phyloP scores from a whole-genome alignment of 2,888 invertebrate species.

The Chrysotoxum bicinctum region DNA sequence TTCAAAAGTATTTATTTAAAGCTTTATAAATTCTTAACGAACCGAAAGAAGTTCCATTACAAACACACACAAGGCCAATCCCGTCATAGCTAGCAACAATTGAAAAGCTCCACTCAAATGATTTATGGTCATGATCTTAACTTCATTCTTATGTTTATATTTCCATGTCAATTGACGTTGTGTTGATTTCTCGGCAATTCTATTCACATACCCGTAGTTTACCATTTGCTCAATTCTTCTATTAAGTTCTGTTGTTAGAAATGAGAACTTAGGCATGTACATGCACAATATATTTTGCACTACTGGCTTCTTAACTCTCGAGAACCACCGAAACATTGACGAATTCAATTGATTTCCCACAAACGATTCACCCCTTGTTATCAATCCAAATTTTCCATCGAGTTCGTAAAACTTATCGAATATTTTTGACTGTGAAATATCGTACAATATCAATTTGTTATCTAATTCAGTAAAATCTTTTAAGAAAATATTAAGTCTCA shows the following conservation, averaged over 20 bases:
- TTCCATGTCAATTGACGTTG: neutral
- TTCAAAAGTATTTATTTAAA: no score
- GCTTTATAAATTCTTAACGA: neutral
- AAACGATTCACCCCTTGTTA: neutral
- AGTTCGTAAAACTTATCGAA: neutral
- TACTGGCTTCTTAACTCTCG: neutral
- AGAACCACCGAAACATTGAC: neutral
- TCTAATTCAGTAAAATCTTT: neutral
- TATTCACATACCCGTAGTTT: neutral
- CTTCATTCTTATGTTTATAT: neutral
- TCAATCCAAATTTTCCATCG: neutral
- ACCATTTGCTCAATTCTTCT: neutral
- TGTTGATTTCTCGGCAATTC: neutral
- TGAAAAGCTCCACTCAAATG: constrained; percentile 3
- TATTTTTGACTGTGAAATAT: neutral
- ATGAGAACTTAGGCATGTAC: constrained; percentile 12
- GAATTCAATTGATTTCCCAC: neutral
- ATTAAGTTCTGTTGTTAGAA: neutral
- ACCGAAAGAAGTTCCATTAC: neutral
- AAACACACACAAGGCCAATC: neutral
- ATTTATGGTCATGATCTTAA: neutral
- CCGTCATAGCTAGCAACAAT: neutral
- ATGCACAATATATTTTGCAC: neutral
- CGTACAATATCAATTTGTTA: neutral
- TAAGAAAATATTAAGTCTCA: neutral